phyloP scores from a whole-genome alignment of 2,888 invertebrate species.

The Nymphalis c-album region DNA sequence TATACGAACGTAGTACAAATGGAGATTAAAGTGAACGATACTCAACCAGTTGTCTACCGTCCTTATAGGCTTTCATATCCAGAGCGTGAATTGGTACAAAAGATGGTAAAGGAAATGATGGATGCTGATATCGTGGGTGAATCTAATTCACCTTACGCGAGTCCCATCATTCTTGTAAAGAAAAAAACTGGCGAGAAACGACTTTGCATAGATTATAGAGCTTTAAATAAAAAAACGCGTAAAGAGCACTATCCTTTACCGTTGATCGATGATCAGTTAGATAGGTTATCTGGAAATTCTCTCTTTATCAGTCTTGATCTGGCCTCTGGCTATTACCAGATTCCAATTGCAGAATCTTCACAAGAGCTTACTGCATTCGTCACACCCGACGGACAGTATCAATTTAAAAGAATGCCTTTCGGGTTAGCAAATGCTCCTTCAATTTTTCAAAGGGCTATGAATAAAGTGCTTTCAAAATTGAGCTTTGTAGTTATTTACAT shows the following conservation, averaged over 20 bases:
- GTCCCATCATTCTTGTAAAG: neutral
- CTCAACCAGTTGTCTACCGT: neutral
- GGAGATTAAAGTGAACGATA: neutral
- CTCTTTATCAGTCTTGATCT: slow-evolving; percentile 33
- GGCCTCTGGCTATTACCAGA: slow-evolving; percentile 29
- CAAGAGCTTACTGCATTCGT: neutral
- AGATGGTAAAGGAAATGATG: neutral
- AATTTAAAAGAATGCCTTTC: no score
- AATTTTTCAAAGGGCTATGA: no score
- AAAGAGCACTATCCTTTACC: slow-evolving; percentile 37
- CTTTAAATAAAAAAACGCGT: slow-evolving; percentile 32
- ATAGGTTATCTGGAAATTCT: slow-evolving; percentile 25
- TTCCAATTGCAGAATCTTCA: neutral
- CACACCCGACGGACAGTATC: no score
- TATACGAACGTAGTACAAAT: neutral
- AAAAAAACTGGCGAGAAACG: slow-evolving; percentile 34
- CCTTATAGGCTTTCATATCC: neutral
- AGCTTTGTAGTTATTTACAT: neutral
- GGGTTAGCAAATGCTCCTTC: no score
- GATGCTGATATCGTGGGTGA: neutral
- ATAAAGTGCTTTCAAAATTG: no score
- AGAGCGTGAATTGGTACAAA: neutral
- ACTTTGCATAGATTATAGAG: slow-evolving; percentile 37
- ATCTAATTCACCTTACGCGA: neutral
- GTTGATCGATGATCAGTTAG: slow-evolving; percentile 33